These are phyloP conservation scores for Chelon labrosus DNA, from an alignment of 2,797 vertebrate species.

Conservation along the genomic window DNA sequence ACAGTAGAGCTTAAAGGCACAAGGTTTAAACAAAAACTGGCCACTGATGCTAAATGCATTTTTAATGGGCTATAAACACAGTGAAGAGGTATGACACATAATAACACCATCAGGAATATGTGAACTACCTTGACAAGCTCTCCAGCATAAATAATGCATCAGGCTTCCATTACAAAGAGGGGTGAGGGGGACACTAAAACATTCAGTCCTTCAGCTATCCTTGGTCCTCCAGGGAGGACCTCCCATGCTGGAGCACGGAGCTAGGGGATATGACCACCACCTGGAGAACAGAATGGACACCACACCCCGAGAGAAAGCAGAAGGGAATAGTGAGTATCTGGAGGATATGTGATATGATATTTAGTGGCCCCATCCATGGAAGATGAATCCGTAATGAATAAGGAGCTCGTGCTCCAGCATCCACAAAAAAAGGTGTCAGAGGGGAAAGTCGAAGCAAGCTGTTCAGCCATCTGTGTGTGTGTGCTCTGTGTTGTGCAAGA, in stretches of 20 bases:
- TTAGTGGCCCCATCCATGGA: slow-evolving; percentile 45
- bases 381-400: slow-evolving; percentile 51
- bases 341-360: slow-evolving; percentile 64
- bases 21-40: neutral
- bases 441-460: slow-evolving; percentile 73
- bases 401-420: slow-evolving; percentile 40
- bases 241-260: slow-evolving; percentile 47
- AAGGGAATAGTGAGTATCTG: slow-evolving; percentile 40
- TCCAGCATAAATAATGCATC: slow-evolving; percentile 77
- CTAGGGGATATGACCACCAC: slow-evolving; percentile 60
- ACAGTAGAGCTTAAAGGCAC: slow-evolving; percentile 15
- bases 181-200: slow-evolving; percentile 33
- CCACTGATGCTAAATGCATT: slow-evolving; percentile 17
- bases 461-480: slow-evolving; percentile 72
- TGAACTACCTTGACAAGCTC: slow-evolving; percentile 52
- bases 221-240: slow-evolving; percentile 63
- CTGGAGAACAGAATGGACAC: slow-evolving; percentile 61
- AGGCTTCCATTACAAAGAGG: slow-evolving; percentile 53
- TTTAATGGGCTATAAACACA: slow-evolving; percentile 29
- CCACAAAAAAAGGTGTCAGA: slow-evolving; percentile 58
- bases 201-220: slow-evolving; percentile 57
- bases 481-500: slow-evolving; percentile 24
- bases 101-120: slow-evolving; percentile 37
- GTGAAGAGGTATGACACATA: slow-evolving; percentile 10
- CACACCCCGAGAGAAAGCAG: slow-evolving; percentile 26